Evolutionary conservation across 2,113 vertebrate species (phyloP), one percentile per base, ranked within the genome.

Genomic region (Eublepharis macularius): DNA sequence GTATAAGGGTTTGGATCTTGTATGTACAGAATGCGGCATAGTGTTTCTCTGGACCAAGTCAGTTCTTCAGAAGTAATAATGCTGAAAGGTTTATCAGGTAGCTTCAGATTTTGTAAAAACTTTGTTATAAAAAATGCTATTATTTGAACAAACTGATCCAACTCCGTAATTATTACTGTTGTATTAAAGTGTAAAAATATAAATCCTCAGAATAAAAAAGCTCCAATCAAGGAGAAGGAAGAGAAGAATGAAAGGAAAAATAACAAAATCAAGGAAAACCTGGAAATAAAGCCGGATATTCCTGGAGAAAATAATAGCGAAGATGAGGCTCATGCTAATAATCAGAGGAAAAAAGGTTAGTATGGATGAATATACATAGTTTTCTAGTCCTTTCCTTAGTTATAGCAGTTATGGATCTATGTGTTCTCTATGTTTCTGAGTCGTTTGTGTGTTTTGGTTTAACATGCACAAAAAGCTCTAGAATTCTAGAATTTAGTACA

Each of bases 261-360:
- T 66, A 95, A 94, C 32, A 98, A 98, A 90, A 98, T 97, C 94
- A 98, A 98, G 92, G 98, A 98, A 93, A 98, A 97, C 94, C 94
- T 86, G 0, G 97, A 98, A 91, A 92, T 96, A 60, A 97, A 95
- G 88, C 74, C 92, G 69, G 88, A 97, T 95, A 91, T 94, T 51
- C 92, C 89, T 4, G 91, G 93, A 74, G 97, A 97, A 88, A 94
- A 92, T 9, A 94, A 95, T 60, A 93, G 88, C 0, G 97, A 96
- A 45, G 96, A 96, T 75, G 97, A 98, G 63, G 76, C 93, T 75
- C 97, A 97, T 43, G 95, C 89, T 80, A 94, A 93, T 90, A 92
- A 90, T 86, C 96, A 97, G 88, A 98, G 96, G 92, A 98, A 97
- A 92, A 98, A 97, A 96, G 98, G 98, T 97, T 63, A 83, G 95